Evolutionary conservation across 2,797 vertebrate species (phyloP).

Genomic region (Vultur gryphus): DNA sequence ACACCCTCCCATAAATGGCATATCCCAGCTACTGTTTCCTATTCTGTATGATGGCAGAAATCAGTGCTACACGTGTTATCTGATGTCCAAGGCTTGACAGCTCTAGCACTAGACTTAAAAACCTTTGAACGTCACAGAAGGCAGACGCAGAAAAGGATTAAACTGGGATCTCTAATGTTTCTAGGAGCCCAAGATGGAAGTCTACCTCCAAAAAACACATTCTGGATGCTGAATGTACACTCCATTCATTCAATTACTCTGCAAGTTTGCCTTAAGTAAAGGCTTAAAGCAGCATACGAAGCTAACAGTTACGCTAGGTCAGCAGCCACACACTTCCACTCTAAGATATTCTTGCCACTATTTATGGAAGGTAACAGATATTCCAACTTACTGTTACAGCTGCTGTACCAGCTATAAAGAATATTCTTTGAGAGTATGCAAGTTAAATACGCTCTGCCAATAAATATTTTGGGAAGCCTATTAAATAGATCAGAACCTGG

Average conservation of each 20-base stretch:
- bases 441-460: not conserved
- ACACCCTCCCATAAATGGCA: not conserved
- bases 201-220: not conserved
- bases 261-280: not conserved
- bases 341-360: not conserved
- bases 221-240: not conserved
- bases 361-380: not conserved
- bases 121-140: rapidly evolving
- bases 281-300: not conserved
- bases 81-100: not conserved
- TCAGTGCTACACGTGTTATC: rapidly evolving
- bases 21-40: not conserved
- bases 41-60: not conserved
- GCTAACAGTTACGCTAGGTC: not conserved
- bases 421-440: not conserved
- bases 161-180: not conserved
- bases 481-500: not conserved
- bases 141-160: not conserved
- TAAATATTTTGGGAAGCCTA: not conserved
- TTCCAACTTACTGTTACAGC: not conserved
- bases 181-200: not conserved
- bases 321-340: not conserved
- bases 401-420: not conserved
- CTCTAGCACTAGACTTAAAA: not conserved
- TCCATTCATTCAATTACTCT: not conserved